phyloP scores from a whole-genome alignment of 2,888 invertebrate genomes.

The Conus canariensis region DNA sequence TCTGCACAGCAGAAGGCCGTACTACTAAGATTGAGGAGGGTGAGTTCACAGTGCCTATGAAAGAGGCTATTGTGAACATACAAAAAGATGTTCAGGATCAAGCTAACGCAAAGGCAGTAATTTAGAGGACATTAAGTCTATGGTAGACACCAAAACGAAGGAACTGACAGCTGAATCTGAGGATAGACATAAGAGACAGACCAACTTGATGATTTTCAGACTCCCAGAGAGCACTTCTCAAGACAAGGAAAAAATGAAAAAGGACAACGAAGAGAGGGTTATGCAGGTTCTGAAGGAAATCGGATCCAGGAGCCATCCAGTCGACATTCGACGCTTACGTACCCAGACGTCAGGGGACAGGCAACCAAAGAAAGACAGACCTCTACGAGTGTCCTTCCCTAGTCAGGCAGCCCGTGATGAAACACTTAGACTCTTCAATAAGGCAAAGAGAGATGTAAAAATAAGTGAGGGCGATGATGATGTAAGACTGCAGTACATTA shows the following conservation, averaged over 20 bases:
- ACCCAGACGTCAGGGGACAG: too few relatives aligned
- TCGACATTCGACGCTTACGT: too few relatives aligned
- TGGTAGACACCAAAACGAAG: background rate
- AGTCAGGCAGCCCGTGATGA: too few relatives aligned
- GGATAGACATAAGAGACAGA: background rate
- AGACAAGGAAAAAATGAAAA: background rate
- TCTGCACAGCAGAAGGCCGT: background rate
- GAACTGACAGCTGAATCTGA: background rate
- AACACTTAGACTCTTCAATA: too few relatives aligned
- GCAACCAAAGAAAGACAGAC: too few relatives aligned
- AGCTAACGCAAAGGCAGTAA: background rate
- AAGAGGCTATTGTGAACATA: background rate
- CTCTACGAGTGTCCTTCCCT: too few relatives aligned
- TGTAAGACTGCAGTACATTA: too few relatives aligned
- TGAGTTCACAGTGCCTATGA: background rate
- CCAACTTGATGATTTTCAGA: background rate
- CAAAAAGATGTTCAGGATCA: background rate
- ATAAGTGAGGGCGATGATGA: too few relatives aligned
- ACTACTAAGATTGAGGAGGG: background rate
- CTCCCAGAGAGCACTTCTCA: background rate
- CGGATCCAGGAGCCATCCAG: too few relatives aligned
- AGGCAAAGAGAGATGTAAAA: too few relatives aligned
- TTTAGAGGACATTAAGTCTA: background rate
- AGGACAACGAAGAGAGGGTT: background rate
- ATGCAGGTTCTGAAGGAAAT: background rate